These are phyloP conservation scores for Alloplasta piceator DNA, from an alignment of 2,888 invertebrate species.

Conservation along the genomic window DNA sequence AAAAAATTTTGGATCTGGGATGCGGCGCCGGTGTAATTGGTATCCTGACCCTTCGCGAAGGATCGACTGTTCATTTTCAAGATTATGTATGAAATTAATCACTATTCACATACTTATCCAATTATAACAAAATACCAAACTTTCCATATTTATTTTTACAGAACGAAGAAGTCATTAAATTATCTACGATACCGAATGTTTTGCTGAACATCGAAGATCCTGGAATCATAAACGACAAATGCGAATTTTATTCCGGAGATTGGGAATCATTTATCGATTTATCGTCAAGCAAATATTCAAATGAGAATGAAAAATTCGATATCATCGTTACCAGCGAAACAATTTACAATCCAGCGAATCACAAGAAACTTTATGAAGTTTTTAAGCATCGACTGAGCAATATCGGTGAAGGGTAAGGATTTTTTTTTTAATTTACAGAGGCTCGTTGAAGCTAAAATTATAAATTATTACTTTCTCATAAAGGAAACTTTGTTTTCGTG, in stretches of 20 bases:
- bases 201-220: conserved; percentile 86
- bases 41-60: conserved; percentile 89
- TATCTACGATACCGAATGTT: conserved; percentile 93
- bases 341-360: conserved; percentile 93
- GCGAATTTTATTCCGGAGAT: conserved; percentile 87
- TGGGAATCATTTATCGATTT: conserved; percentile 87
- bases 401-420: conserved; percentile 87
- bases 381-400: conserved; percentile 87
- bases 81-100: conserved; percentile 91
- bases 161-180: conserved; percentile 93
- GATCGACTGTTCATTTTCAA: conserved; percentile 91
- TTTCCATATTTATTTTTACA: conserved; percentile 82
- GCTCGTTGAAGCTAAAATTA: no score
- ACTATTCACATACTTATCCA: background rate
- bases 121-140: background rate
- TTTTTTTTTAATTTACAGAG: no score
- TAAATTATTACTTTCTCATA: no score
- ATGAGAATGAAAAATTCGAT: conserved; percentile 88
- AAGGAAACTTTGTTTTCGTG: no score
- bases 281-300: conserved; percentile 77
- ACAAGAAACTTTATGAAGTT: conserved; percentile 89
- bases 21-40: conserved; percentile 96
- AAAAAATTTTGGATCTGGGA: conserved; percentile 92
- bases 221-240: conserved; percentile 79
- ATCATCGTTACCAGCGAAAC: conserved; percentile 96